phyloP scores from a whole-genome alignment of 1,140 invertebrate genomes.

The Drosophila oshimai region DNA sequence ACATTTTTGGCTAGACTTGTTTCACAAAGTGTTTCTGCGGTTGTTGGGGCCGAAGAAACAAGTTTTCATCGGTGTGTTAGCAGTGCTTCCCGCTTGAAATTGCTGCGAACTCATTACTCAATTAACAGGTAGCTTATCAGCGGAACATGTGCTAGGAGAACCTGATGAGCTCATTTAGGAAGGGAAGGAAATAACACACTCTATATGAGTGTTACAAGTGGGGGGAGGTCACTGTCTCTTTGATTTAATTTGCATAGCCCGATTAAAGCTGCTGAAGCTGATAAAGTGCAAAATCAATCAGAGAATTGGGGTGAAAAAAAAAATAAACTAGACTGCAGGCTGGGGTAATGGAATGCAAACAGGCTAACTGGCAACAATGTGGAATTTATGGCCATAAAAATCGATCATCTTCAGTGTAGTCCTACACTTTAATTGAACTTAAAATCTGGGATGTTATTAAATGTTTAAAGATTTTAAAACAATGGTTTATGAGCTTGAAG shows the following conservation, averaged over 20 bases:
- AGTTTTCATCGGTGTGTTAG: slow-evolving; percentile 37
- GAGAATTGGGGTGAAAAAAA: slow-evolving; percentile 39
- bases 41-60: slow-evolving; percentile 34
- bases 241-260: slow-evolving; percentile 39
- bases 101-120: slow-evolving; percentile 44
- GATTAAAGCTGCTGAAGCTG: slow-evolving; percentile 61
- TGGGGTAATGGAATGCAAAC: not conserved
- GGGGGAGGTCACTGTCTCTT: not conserved
- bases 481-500: too few relatives aligned
- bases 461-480: too few relatives aligned
- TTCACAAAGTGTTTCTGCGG: slow-evolving; percentile 15
- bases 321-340: slow-evolving; percentile 50
- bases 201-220: not conserved
- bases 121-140: slow-evolving; percentile 64
- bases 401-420: not conserved
- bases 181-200: slow-evolving; percentile 16
- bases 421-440: not conserved
- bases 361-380: not conserved
- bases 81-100: slow-evolving; percentile 26
- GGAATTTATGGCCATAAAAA: not conserved
- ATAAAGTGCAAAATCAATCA: slow-evolving; percentile 80
- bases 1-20: slow-evolving; percentile 38
- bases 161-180: slow-evolving; percentile 60
- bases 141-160: slow-evolving; percentile 38
- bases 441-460: too few relatives aligned